Percentiles rank a stretch among this genome's conserved stretches.
Conservation (phyloP, 2,113 vertebrate genomes). For the Colius striatus region DNA sequence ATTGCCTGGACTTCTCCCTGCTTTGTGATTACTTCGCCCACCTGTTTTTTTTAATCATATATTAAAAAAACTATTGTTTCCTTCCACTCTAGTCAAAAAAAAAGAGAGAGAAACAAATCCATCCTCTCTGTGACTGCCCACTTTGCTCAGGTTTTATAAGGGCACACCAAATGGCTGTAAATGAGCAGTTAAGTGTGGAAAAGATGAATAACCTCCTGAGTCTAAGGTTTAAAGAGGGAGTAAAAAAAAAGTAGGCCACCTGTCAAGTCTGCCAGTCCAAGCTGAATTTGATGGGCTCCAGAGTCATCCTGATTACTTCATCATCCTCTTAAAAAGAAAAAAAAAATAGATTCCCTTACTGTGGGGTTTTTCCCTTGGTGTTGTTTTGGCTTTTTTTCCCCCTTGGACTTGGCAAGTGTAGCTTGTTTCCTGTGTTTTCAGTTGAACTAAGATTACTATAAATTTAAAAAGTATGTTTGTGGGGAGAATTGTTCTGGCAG, state of each 20-base stretch:
- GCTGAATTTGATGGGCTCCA: conserved; percentile 30
- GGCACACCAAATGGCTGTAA: neutral
- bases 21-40: neutral
- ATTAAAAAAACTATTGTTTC: neutral
- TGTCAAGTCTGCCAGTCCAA: conserved; percentile 8
- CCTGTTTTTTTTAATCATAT: neutral
- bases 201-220: neutral
- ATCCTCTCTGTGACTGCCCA: neutral
- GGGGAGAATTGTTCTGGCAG: neutral
- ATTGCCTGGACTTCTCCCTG: neutral
- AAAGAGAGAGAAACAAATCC: neutral
- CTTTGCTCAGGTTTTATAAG: neutral
- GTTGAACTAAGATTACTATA: conserved; percentile 4
- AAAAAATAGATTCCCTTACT: neutral
- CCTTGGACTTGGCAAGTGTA: neutral
- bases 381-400: neutral
- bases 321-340: neutral
- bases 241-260: neutral
- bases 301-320: conserved; percentile 20
- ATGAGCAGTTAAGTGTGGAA: neutral
- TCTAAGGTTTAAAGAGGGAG: neutral
- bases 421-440: conserved; percentile 23
- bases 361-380: neutral
- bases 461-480: neutral
- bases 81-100: neutral